Percentiles rank a stretch among this genome's conserved stretches.
Evolutionary conservation across 2,797 vertebrate genomes (phyloP).

Genomic region (Decapterus maruadsi): DNA sequence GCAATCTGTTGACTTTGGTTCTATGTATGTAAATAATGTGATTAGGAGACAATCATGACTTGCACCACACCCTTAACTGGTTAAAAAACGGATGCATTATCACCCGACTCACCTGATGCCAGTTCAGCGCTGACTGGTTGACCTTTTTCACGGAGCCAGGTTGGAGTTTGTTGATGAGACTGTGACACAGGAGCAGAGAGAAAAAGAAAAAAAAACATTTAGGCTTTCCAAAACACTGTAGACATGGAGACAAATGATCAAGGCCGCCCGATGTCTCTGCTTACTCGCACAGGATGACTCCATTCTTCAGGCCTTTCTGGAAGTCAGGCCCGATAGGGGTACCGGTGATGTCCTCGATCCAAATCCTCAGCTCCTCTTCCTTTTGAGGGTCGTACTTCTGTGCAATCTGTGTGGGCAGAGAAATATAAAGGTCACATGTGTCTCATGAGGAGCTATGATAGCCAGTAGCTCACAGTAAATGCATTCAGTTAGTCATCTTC

Average conservation of each 20-base stretch:
- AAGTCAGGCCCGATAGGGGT: constrained; percentile 90
- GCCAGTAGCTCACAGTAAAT: neutral
- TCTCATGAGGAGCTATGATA: neutral
- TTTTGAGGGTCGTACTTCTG: constrained; percentile 94
- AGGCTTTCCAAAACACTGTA: neutral
- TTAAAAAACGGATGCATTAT: neutral
- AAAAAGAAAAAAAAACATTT: neutral
- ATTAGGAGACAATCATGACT: neutral
- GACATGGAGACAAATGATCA: neutral
- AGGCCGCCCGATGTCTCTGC: constrained; percentile 40
- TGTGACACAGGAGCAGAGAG: constrained; percentile 53
- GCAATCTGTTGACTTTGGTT: neutral
- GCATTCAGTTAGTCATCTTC: constrained; percentile 6
- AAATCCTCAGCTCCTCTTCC: constrained; percentile 91
- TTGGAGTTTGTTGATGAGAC: constrained; percentile 92
- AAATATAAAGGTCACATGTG: constrained; percentile 39
- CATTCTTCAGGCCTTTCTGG: constrained; percentile 93
- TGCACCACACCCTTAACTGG: neutral
- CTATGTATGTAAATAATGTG: neutral
- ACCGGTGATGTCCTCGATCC: constrained; percentile 92
- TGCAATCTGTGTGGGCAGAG: constrained; percentile 85
- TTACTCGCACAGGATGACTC: constrained; percentile 94
- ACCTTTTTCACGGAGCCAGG: constrained; percentile 91
- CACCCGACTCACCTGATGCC: constrained; percentile 91
- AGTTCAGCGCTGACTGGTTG: constrained; percentile 91